Evolutionary conservation across 2,113 vertebrate species (phyloP), one percentile per base, ranked within the genome.

Genomic region (Silurus glanis): DNA sequence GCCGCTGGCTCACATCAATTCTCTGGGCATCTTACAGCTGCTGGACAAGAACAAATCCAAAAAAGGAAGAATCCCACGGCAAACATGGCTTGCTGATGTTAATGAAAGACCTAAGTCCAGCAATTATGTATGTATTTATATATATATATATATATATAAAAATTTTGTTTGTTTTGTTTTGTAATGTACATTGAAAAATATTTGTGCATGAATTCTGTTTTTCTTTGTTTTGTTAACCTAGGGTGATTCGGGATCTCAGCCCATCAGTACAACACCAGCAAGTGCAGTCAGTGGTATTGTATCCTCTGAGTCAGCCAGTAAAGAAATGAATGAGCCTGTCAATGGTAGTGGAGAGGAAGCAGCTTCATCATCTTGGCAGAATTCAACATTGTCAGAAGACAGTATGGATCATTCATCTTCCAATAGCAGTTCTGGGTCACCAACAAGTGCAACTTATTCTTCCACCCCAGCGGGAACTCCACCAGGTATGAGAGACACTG

Each of bases 21-120:
- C 94, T 16, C 91, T 94, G 0, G 94, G 95, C 64, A 93, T 95
- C 9, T 91, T 95, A 8, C 95, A 95, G 92, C 82, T 92, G 83
- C 89, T 95, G 3, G 86, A 91, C 56, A 95, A 92, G 90, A 92
- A 88, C 1, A 91, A 82, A 81, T 66, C 56, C 7, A 91, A 91
- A 80, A 89, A 67, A 72, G 58, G 53, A 59, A 89, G 88, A 49
- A 51, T 6, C 3, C 25, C 66, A 16, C 87, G 78, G 17, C 66
- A 82, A 0, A 80, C 83, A 8, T 71, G 28, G 9, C 16, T 17
- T 69, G 74, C 58, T 82, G 82, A 83, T 85, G 69, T 53, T 64
- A 81, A 69, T 47, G 19, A 53, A 59, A 85, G 83, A 19, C 53
- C 69, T 79, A 10, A 23, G 84, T 23, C 21, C 53, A 61, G 51